Base-by-base conservation (phyloP, 2,113 vertebrate species). In the Pluvialis apricaria region DNA sequence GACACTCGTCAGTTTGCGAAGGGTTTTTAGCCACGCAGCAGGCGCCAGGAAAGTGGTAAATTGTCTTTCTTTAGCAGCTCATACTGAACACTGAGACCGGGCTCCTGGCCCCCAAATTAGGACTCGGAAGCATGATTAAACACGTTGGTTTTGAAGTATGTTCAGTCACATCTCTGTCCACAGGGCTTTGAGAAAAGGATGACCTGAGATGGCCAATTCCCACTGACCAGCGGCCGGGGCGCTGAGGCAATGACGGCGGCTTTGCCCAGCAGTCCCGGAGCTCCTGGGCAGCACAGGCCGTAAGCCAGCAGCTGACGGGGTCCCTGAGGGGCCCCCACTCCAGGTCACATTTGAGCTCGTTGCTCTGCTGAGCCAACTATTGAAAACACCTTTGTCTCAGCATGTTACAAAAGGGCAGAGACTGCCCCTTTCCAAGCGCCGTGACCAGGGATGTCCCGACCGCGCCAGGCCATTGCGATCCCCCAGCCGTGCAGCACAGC, bases 1-100 rank as follows among this genome's bases (percentile, higher is more conserved):
- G 49, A 49, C 7, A 3, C 51, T 21, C 0, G 0, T 19, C 29
- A 13, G 3, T 14, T 13, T 18, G 65, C 0, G 14, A 38, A 31
- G 61, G 51, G 44, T 6, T 16, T 61, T 65, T 10, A 34, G 29
- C 32, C 45, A 15, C 15, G 1, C 1, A 0, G n/a, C 34, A 28
- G 47, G 40, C 57, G 13, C 42, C 13, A 2, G 69, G 36, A 21
- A 19, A 47, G 32, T 7, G 5, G 20, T 0, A 31, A 52, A 22
- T 31, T 4, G 8, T 11, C 68, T 4, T 1, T 55, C 55, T 47
- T 64, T 2, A 31, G 66, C 55, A 68, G 65, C 36, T 54, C 21
- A 3, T 1, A 4, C 34, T 5, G 13, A 64, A 8, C 47, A 20
- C 49, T 0, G 6, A 32, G 18, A 47, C 32, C 73, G 49, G 38